Conservation (phyloP, 2,797 vertebrate genomes). For the Megaceryle alcyon region DNA sequence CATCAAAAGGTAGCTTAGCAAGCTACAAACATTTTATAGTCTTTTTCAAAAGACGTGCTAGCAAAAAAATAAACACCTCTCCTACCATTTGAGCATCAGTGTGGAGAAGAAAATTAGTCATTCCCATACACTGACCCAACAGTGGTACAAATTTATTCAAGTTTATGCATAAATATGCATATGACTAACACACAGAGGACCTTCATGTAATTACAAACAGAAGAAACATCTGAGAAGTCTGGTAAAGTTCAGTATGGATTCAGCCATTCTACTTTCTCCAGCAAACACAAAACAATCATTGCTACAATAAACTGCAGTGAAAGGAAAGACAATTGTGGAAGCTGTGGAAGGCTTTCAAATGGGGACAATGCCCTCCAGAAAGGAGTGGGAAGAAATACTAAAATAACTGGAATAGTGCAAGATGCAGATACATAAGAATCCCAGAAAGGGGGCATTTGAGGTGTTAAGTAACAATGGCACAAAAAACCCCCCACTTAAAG, state of each 20-base stretch:
- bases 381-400: not conserved
- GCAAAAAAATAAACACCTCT: not conserved
- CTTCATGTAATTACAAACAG: not conserved
- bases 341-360: not conserved
- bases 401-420: not conserved
- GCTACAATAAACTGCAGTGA: not conserved
- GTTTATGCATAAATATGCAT: not conserved
- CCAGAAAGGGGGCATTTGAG: not conserved
- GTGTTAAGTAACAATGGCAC: not conserved
- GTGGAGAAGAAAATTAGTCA: not conserved
- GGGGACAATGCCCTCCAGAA: not conserved
- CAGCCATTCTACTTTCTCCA: not conserved
- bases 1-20: conserved; percentile 63
- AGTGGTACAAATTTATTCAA: not conserved
- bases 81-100: not conserved
- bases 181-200: not conserved
- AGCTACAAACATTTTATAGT: not conserved
- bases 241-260: not conserved
- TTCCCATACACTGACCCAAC: not conserved
- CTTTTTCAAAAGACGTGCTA: not conserved
- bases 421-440: not conserved
- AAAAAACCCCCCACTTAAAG: not conserved
- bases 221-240: not conserved
- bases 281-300: not conserved
- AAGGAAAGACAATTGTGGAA: not conserved